Conservation (phyloP, 1,140 invertebrate genomes). For the Monochamus saltuarius region DNA sequence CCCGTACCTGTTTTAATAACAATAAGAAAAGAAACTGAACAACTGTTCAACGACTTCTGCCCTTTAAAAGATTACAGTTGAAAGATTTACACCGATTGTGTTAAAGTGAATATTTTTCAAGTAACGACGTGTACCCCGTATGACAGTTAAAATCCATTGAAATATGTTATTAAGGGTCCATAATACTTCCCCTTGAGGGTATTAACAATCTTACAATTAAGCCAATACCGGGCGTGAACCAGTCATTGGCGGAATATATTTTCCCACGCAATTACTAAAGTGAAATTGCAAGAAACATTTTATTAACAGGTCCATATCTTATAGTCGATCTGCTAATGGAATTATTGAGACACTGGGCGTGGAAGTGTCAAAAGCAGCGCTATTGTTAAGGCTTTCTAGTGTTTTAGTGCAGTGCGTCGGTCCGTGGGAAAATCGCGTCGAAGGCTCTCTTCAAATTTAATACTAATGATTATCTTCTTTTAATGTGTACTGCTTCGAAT, state of each 20-base stretch:
- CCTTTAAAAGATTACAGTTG: too few relatives aligned
- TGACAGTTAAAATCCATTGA: not conserved
- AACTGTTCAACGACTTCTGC: too few relatives aligned
- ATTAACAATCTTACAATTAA: not conserved
- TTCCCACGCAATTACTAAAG: slow-evolving; percentile 4
- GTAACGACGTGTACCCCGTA: too few relatives aligned
- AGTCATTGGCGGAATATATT: not conserved
- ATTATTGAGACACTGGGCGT: slow-evolving; percentile 11
- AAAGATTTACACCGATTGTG: too few relatives aligned
- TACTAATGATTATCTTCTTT: slow-evolving; percentile 7
- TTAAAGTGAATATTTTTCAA: too few relatives aligned
- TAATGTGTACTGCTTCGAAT: too few relatives aligned
- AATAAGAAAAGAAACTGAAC: too few relatives aligned
- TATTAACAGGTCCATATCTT: slow-evolving; percentile 6
- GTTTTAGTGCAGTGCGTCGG: slow-evolving; percentile 19
- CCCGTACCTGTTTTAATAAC: too few relatives aligned
- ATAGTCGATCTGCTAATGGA: slow-evolving; percentile 20
- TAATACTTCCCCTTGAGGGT: not conserved
- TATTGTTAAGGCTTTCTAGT: slow-evolving; percentile 18
- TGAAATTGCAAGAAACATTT: slow-evolving; percentile 3
- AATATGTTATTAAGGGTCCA: slow-evolving; percentile 2
- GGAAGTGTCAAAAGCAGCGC: slow-evolving; percentile 15
- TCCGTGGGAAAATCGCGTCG: slow-evolving; percentile 20
- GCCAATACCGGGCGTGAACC: not conserved
- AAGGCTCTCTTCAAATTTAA: not conserved